Percentiles rank a stretch among this genome's conserved stretches.
Evolutionary conservation across 2,113 vertebrate species (phyloP).

Genomic region (Sturnus vulgaris): DNA sequence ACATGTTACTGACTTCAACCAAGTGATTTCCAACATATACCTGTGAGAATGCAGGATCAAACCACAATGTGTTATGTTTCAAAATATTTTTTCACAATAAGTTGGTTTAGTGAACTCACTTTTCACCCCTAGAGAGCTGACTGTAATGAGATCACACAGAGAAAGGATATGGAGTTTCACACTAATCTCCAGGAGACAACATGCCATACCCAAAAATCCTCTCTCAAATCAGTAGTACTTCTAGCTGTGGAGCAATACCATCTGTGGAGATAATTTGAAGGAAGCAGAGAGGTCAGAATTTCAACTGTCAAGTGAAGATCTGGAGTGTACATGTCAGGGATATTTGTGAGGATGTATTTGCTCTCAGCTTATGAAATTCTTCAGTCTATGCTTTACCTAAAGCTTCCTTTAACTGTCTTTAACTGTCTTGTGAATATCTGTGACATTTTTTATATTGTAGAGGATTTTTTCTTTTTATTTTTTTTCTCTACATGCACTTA

Average conservation of each 20-base stretch:
- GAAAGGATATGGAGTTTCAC: constrained; percentile 42
- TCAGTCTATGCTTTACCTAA: not conserved
- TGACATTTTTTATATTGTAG: not conserved
- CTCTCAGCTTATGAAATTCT: not conserved
- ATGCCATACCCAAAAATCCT: not conserved
- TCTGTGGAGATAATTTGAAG: not conserved
- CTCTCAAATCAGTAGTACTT: not conserved
- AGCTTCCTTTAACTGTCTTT: not conserved
- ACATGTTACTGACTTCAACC: constrained; percentile 7
- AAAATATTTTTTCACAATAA: constrained; percentile 63
- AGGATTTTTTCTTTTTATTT: rapidly evolving
- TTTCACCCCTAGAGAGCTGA: constrained; percentile 6
- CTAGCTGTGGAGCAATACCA: not conserved
- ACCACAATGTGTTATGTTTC: constrained; percentile 45
- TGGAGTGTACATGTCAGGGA: not conserved
- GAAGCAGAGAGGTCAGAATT: not conserved
- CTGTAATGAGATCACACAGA: constrained; percentile 34
- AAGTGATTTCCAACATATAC: constrained; percentile 36
- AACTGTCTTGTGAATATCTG: not conserved
- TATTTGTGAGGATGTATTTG: not conserved
- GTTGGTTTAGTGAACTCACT: constrained; percentile 44
- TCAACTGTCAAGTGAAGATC: not conserved
- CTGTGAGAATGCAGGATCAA: constrained; percentile 44
- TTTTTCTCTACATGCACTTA: not conserved
- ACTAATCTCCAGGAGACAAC: constrained; percentile 28